phyloP scores from a whole-genome alignment of 2,888 invertebrate species.

The Xestia ashworthii region DNA sequence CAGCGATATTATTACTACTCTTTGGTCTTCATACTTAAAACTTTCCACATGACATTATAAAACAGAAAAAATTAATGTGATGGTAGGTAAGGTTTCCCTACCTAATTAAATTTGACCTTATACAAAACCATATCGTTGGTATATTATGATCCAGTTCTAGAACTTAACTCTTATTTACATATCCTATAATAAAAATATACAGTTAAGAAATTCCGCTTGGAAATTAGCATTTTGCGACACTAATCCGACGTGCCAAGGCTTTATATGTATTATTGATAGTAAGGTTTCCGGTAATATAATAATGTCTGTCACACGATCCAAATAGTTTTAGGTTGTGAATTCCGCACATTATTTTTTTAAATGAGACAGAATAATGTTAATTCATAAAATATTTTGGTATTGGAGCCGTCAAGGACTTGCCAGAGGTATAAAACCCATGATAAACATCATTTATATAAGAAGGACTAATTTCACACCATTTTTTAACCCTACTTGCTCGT shows the following conservation, averaged over 20 bases:
- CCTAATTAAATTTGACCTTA: not conserved
- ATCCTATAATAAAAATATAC: constrained; percentile 31
- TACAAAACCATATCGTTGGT: not conserved
- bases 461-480: no score
- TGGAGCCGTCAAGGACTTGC: not conserved
- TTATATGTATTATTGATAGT: constrained; percentile 14
- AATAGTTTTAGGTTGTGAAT: constrained; percentile 34
- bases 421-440: not conserved
- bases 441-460: no score
- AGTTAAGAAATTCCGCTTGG: constrained; percentile 16
- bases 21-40: not conserved
- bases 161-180: constrained; percentile 16
- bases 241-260: constrained; percentile 49
- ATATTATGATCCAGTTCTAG: constrained; percentile 18
- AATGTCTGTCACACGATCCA: constrained; percentile 36
- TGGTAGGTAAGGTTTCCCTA: not conserved
- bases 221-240: constrained; percentile 43
- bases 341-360: not conserved
- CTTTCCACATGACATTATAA: not conserved
- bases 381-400: constrained; percentile 25
- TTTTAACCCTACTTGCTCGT: no score
- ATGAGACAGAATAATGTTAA: constrained; percentile 3
- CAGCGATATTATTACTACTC: no score
- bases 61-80: not conserved
- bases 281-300: constrained; percentile 57